A percentile compares a stretch with the other conserved stretches of the same genome.
phyloP scores from a whole-genome alignment of 2,888 invertebrate species.

The Synanthedon myopaeformis region DNA sequence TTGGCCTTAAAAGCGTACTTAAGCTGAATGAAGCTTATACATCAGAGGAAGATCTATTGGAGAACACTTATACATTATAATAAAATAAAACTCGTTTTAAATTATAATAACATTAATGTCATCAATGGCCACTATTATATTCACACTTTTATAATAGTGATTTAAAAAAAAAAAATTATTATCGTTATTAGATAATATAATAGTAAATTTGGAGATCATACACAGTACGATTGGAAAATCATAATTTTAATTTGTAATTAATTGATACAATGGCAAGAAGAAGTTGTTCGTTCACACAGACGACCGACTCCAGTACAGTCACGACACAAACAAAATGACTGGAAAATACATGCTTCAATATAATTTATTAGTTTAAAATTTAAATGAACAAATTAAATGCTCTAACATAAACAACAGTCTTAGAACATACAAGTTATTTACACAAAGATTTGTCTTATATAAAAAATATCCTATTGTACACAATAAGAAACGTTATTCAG shows the following conservation, averaged over 20 bases:
- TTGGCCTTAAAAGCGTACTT: too few species aligned
- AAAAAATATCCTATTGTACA: conserved; percentile 69
- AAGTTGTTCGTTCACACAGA: not conserved
- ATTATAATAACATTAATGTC: conserved; percentile 1
- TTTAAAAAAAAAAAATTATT: too few species aligned
- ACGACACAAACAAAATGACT: conserved; percentile 36
- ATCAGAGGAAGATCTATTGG: conserved; percentile 11
- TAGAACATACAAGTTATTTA: conserved; percentile 66
- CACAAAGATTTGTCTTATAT: conserved; percentile 51
- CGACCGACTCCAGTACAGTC: not conserved
- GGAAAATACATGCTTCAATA: conserved; percentile 60
- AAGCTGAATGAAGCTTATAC: too few species aligned
- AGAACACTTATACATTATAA: conserved; percentile 3
- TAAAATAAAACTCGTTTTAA: too few species aligned
- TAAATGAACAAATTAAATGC: conserved; percentile 64
- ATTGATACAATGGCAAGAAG: not conserved
- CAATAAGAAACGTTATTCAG: conserved; percentile 52
- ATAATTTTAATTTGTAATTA: not conserved
- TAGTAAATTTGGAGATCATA: too few species aligned
- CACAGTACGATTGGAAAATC: not conserved
- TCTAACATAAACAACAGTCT: conserved; percentile 69
- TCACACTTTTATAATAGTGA: too few species aligned
- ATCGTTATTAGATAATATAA: too few species aligned
- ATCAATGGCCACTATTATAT: too few species aligned
- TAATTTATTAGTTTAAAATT: conserved; percentile 40